These are phyloP conservation scores for Lagopus leucura DNA, from an alignment of 2,113 vertebrate genomes.

Conservation along the genomic window DNA sequence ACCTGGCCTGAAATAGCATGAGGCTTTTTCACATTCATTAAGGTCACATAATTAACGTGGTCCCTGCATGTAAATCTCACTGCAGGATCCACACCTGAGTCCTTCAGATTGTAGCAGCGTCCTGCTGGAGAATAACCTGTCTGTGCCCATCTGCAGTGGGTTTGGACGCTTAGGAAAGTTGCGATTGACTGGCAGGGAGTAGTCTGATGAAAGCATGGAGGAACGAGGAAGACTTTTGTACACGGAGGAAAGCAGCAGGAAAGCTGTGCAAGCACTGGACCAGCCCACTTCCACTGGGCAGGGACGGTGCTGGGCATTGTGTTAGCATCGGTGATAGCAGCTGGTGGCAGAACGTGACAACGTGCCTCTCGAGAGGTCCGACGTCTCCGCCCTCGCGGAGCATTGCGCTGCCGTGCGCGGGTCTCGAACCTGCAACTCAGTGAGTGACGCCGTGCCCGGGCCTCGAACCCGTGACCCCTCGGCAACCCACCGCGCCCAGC, in stretches of 20 bases:
- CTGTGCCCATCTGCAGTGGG: fast-evolving
- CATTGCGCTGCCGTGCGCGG: neutral
- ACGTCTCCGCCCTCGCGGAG: neutral
- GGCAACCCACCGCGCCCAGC: fast-evolving
- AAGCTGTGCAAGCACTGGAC: fast-evolving
- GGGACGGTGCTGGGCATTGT: neutral
- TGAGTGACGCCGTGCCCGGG: neutral
- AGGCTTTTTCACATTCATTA: neutral
- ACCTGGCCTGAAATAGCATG: neutral
- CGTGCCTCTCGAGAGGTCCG: neutral
- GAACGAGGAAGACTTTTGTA: neutral
- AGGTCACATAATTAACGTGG: neutral
- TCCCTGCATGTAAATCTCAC: neutral
- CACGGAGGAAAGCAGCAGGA: too few species aligned
- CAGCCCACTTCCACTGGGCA: fast-evolving
- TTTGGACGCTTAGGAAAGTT: neutral
- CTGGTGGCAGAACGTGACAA: neutral
- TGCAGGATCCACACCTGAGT: neutral
- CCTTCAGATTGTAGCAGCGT: neutral
- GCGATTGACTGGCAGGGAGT: too few species aligned
- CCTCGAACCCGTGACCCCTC: fast-evolving
- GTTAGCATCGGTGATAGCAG: neutral
- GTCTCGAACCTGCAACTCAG: fast-evolving
- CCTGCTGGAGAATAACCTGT: neutral
- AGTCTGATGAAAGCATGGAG: neutral